Evolutionary conservation across 2,113 vertebrate species (phyloP), one percentile per base, ranked within the genome.

Genomic region (Dolichallabes microphthalmus): DNA sequence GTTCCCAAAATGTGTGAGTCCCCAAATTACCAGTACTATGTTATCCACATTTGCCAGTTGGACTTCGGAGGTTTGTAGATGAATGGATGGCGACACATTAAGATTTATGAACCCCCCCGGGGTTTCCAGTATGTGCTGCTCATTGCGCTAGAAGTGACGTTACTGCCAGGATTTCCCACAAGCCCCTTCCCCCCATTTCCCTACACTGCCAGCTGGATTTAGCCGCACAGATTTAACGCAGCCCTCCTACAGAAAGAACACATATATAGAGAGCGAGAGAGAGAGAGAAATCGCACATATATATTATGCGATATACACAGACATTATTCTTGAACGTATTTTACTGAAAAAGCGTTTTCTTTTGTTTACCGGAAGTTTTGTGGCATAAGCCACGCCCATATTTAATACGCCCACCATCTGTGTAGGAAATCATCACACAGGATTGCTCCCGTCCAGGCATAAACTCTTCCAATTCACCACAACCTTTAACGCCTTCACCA

Each of bases 141-240:
- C 71, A 74, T 74, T 74, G 1, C 20, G 25, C 71, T 4, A 20
- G 74, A 53, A 76, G 30, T 64, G 17, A 84, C 58, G 73, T 60
- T 20, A 10, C 39, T 84, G n/a, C 52, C 27, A 73, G 82, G 58
- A 84, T 76, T 64, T 52, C 17, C 74, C 71, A 57, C 15, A 13
- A 2, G 2, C 14, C 13, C 55, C 55, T 5, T 0, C 45, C 35
- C 69, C 58, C 35, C 58, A 6, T 22, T 20, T 35, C 2, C 17
- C 35, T 45, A 8, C 60, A 6, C 73, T 52, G 4, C 0, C 71
- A 2, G 22, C 1, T 50, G 19, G 2, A 76, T 53, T 75, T 22
- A 27, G 27, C 9, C 22, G 1, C 14, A 52, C 11, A n/a, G n/a
- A 45, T 45, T 8, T 45, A 45, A 45, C 45, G 7, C 73, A 27